Evolutionary conservation across 2,888 invertebrate genomes (phyloP), one percentile per base, ranked within the genome.

Genomic region (Nycteola revayana): DNA sequence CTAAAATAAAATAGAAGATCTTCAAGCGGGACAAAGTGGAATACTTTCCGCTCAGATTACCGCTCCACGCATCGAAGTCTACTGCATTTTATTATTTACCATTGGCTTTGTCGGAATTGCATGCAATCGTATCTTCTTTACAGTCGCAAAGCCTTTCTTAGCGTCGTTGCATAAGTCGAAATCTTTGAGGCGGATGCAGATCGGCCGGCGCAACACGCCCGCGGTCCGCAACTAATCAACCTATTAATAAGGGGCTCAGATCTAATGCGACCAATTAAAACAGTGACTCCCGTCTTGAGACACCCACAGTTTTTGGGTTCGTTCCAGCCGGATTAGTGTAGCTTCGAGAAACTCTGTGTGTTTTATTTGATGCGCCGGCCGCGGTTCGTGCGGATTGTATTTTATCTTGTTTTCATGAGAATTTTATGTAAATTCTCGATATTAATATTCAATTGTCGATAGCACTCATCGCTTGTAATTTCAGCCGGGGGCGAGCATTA

Each of bases 221-320:
- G 56, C 70, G 73, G 71, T 74, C 83, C 80, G 75, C 80, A 75
- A 78, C 74, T 85, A 87, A 88, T 85, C 87, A 81, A 81, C 83
- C 87, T 83, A 88, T 88, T 88, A 85, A 87, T 88, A 87, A 76
- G 74, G 75, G 72, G 88, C 74, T 88, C 72, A 79, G 66, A 71
- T 67, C 68, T 86, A 87, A 88, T 85, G 60, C 87, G 72, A 71
- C 82, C 80, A 87, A 87, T 87, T 88, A 88, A 86, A 87, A 83
- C 66, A 75, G 78, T 71, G 80, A 75, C 80, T 80, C 65, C 67
- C 67, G 60, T 81, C 85, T 86, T 82, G 75, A 86, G 85, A 84
- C 80, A 71, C 75, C 60, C 78, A 67, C 83, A 85, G 85, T 85
- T 86, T 88, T 88, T 87, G 86, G 88, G 84, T 64, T 75, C 75